Evolutionary conservation across 1,140 invertebrate genomes (phyloP).

Genomic region (Coelopa frigida): DNA sequence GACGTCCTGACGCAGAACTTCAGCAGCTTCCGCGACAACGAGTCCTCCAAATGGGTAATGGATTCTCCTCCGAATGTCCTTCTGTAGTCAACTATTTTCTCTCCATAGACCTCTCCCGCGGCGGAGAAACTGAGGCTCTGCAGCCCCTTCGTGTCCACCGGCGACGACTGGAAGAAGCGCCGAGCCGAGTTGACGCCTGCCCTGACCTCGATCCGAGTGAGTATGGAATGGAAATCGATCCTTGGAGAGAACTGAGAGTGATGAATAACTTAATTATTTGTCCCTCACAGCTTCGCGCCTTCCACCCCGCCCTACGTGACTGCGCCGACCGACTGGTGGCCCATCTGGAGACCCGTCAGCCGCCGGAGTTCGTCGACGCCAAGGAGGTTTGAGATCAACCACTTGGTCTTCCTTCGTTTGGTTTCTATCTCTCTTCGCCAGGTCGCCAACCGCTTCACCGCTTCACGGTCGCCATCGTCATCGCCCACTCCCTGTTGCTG

Average conservation of each 20-base stretch:
- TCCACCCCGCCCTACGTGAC: slow-evolving; percentile 3
- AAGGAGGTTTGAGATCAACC: slow-evolving; percentile 11
- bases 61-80: too few relatives aligned
- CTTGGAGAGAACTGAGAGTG: background rate
- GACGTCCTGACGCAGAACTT: slow-evolving; percentile 48
- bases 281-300: slow-evolving; percentile 5
- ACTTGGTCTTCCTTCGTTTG: background rate
- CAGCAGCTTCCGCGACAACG: slow-evolving; percentile 39
- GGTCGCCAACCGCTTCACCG: slow-evolving; percentile 13
- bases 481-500: slow-evolving; percentile 14
- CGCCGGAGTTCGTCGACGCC: slow-evolving; percentile 7
- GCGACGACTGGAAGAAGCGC: slow-evolving; percentile 51
- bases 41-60: slow-evolving; percentile 15
- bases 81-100: background rate
- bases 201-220: slow-evolving; percentile 45
- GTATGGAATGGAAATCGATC: slow-evolving; percentile 5
- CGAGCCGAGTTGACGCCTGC: slow-evolving; percentile 49
- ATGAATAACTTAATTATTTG: background rate
- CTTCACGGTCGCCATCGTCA: slow-evolving; percentile 11
- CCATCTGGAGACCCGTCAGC: background rate
- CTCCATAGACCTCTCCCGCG: slow-evolving; percentile 1
- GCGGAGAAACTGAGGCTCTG: slow-evolving; percentile 10
- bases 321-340: background rate
- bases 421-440: background rate
- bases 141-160: slow-evolving; percentile 39